These are phyloP conservation scores for Acrobasis repandana DNA, from an alignment of 2,888 invertebrate species.

Conservation along the genomic window DNA sequence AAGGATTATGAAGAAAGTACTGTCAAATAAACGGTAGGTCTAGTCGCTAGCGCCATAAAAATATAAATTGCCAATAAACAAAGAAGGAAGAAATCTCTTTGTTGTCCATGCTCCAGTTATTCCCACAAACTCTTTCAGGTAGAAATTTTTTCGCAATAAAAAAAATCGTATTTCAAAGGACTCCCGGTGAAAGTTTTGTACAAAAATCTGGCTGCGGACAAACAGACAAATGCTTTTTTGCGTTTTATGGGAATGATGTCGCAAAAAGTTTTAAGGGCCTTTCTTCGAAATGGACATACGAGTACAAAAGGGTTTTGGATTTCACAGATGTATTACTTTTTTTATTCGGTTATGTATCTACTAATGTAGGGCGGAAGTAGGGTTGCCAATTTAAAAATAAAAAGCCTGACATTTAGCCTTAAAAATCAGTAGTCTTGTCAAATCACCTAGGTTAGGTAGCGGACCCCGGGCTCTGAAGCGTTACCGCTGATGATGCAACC, in stretches of 20 bases:
- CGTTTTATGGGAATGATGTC: slow-evolving; percentile 51
- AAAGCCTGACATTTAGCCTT: too few relatives aligned
- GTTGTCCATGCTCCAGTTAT: slow-evolving; percentile 48
- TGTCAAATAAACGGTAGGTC: slow-evolving; percentile 22
- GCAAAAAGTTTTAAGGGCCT: slow-evolving; percentile 43
- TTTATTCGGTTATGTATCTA: slow-evolving; percentile 34
- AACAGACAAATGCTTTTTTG: slow-evolving; percentile 58
- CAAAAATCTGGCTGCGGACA: slow-evolving; percentile 56
- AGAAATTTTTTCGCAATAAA: slow-evolving; percentile 42
- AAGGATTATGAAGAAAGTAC: slow-evolving; percentile 23
- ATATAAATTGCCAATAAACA: slow-evolving; percentile 15
- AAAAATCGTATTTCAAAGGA: slow-evolving; percentile 41
- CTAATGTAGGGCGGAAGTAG: slow-evolving; percentile 2
- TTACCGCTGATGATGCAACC: too few relatives aligned
- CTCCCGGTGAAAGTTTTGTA: slow-evolving; percentile 70
- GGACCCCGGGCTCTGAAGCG: too few relatives aligned
- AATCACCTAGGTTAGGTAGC: too few relatives aligned
- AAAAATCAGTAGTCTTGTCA: too few relatives aligned
- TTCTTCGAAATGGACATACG: slow-evolving; percentile 41
- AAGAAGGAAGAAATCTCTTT: neutral
- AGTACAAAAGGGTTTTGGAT: slow-evolving; percentile 79
- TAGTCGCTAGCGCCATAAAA: neutral
- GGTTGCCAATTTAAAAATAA: too few relatives aligned
- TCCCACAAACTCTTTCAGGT: slow-evolving; percentile 53
- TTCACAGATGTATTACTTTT: slow-evolving; percentile 59